Percentiles rank a stretch among this genome's conserved stretches.
Evolutionary conservation across 2,888 invertebrate genomes (phyloP).

Genomic region (Apotomis turbidana): DNA sequence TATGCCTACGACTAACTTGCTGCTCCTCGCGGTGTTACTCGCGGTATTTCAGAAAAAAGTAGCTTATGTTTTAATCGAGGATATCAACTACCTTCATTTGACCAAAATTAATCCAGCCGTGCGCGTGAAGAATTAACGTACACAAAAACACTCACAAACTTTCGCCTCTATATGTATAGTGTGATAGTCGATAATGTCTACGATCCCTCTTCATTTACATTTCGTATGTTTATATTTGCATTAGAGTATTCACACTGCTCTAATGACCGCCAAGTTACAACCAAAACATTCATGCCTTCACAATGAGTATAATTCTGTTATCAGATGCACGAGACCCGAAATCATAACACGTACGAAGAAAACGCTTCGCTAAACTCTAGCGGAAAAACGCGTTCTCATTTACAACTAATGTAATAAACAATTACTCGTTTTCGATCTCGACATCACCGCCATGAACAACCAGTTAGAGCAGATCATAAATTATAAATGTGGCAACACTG

Average conservation of each 20-base stretch:
- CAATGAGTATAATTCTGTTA: conserved; percentile 16
- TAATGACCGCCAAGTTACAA: neutral
- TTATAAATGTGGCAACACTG: conserved; percentile 51
- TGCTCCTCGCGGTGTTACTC: too few species aligned
- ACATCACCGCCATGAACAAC: conserved; percentile 61
- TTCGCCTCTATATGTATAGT: too few species aligned
- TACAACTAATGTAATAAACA: conserved; percentile 44
- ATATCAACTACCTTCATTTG: too few species aligned
- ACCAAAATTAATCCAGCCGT: too few species aligned
- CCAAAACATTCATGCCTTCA: conserved; percentile 3
- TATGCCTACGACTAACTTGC: too few species aligned
- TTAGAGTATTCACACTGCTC: neutral
- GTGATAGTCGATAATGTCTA: too few species aligned
- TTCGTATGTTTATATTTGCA: too few species aligned
- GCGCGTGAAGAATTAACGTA: too few species aligned
- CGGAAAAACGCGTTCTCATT: conserved; percentile 39
- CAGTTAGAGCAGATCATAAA: conserved; percentile 52
- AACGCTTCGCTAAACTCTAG: conserved; percentile 29
- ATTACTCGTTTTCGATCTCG: conserved; percentile 62
- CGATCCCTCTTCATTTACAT: too few species aligned
- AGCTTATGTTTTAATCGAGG: too few species aligned
- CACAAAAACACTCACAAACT: too few species aligned
- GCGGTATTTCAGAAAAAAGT: too few species aligned
- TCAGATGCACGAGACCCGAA: conserved; percentile 19
- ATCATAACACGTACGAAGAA: conserved; percentile 25